phyloP scores from a whole-genome alignment of 1,140 invertebrate genomes.

The Neodiprion pinetum region DNA sequence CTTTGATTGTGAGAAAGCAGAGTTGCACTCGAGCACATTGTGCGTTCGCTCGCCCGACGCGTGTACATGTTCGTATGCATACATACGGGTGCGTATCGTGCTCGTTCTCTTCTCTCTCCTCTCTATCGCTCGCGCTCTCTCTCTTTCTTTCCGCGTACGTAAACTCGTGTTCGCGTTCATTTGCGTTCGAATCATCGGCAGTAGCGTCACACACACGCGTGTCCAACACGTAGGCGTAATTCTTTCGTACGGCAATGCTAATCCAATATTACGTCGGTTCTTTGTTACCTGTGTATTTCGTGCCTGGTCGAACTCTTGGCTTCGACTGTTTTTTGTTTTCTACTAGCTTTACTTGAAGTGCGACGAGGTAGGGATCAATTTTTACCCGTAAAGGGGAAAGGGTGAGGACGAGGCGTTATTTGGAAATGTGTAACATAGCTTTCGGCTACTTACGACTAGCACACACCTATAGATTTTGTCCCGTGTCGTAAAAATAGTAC shows the following conservation, averaged over 20 bases:
- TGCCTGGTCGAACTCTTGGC: no score
- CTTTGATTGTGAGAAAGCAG: constrained; percentile 15
- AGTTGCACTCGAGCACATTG: constrained; percentile 12
- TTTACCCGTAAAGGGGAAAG: neutral
- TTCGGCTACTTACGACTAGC: no score
- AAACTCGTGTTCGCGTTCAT: constrained; percentile 26
- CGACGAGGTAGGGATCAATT: neutral
- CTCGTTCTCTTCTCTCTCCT: neutral
- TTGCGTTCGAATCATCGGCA: constrained; percentile 33
- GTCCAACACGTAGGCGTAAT: constrained; percentile 11
- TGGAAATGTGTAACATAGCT: no score
- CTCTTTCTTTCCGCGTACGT: neutral
- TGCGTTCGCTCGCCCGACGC: neutral
- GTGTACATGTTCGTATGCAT: no score
- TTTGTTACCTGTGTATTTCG: constrained; percentile 10
- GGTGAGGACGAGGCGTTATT: neutral
- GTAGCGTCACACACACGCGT: constrained; percentile 24
- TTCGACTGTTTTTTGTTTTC: no score
- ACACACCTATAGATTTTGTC: neutral
- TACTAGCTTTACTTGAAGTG: no score
- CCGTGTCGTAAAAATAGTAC: constrained; percentile 28
- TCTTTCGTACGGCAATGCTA: constrained; percentile 10
- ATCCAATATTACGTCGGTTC: constrained; percentile 28
- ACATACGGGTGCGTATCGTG: neutral
- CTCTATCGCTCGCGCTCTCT: neutral